phyloP scores from a whole-genome alignment of 1,140 invertebrate genomes.

The Ganaspis sp. region DNA sequence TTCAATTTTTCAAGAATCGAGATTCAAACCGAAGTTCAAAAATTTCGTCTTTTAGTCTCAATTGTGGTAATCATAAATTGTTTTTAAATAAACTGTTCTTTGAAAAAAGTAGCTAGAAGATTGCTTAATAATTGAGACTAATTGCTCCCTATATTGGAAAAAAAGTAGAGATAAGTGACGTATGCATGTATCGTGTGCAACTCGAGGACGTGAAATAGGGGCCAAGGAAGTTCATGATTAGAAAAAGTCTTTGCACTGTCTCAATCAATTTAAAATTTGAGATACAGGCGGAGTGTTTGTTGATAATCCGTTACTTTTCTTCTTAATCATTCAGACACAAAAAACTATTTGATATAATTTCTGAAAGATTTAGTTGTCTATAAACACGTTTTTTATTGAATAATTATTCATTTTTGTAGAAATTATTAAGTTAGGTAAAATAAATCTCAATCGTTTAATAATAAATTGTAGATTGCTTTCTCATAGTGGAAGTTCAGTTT shows the following conservation, averaged over 20 bases:
- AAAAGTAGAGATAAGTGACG: not conserved
- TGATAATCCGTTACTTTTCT: not conserved
- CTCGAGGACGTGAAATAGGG: not conserved
- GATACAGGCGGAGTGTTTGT: no score
- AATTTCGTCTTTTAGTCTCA: no score
- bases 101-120: not conserved
- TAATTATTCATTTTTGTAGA: not conserved
- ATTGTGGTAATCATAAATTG: no score
- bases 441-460: not conserved
- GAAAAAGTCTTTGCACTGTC: not conserved
- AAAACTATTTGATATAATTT: not conserved
- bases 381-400: not conserved
- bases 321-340: not conserved
- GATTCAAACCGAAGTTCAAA: no score
- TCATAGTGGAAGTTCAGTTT: no score
- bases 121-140: not conserved
- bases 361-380: not conserved
- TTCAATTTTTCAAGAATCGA: no score
- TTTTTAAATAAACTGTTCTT: no score
- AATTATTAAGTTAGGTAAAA: no score
- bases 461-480: no score
- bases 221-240: constrained; percentile 1
- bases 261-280: not conserved
- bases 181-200: not conserved
- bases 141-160: not conserved